Percentiles rank a stretch among this genome's conserved stretches.
phyloP scores from a whole-genome alignment of 2,797 vertebrate species.

The Atherinosoma microstoma region DNA sequence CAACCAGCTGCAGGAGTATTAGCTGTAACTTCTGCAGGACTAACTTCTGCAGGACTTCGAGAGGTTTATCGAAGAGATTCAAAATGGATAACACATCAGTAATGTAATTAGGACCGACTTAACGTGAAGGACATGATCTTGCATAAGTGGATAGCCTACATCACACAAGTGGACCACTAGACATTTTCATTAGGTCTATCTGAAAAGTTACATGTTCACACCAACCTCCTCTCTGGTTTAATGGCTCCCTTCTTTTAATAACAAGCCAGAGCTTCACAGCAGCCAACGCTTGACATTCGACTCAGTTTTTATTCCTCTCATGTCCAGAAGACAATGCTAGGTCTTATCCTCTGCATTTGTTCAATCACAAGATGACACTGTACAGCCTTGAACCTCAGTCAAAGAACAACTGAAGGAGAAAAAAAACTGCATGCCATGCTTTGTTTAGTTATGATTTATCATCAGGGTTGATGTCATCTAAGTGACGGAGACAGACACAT shows the following conservation, averaged over 20 bases:
- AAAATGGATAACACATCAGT: not conserved
- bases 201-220: constrained; percentile 5
- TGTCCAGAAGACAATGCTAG: constrained; percentile 11
- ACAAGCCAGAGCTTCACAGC: not conserved
- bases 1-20: constrained; percentile 14
- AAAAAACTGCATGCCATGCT: constrained; percentile 7
- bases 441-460: constrained; percentile 20
- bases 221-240: not conserved
- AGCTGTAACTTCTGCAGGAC: not conserved
- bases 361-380: not conserved
- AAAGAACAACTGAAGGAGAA: constrained; percentile 12
- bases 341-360: constrained; percentile 11
- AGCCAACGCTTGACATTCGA: not conserved
- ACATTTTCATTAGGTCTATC: constrained; percentile 22
- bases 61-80: not conserved
- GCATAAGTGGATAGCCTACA: constrained; percentile 27
- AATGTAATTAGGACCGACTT: constrained; percentile 36
- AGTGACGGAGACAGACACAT: not conserved
- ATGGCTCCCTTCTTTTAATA: not conserved
- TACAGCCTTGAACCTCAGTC: constrained; percentile 12
- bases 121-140: constrained; percentile 14
- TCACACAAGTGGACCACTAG: not conserved
- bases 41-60: not conserved
- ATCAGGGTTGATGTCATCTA: constrained; percentile 2
- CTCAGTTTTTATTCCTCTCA: not conserved